Conservation (phyloP, 2,113 vertebrate genomes). For the Todiramphus chloris region DNA sequence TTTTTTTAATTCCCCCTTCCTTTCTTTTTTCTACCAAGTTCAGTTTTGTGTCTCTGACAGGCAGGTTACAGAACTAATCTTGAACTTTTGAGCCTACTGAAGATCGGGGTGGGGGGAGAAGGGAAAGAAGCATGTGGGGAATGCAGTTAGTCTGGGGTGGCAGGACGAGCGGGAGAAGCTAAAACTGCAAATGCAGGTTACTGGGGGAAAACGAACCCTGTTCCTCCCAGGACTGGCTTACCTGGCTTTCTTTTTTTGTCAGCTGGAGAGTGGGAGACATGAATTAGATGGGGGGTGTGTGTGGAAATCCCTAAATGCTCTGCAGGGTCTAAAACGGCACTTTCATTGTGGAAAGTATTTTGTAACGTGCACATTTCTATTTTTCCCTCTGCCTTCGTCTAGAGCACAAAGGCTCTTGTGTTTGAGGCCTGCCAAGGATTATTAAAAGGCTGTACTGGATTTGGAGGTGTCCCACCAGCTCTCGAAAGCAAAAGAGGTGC, state of each 20-base stretch:
- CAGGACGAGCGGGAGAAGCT: neutral
- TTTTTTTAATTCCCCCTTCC: rapidly evolving
- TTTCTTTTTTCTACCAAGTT: neutral
- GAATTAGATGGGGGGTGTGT: neutral
- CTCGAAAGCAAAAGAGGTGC: rapidly evolving
- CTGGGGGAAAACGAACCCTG: rapidly evolving
- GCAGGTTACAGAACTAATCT: conserved; percentile 58
- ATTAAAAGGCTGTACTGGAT: neutral
- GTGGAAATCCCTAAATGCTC: neutral
- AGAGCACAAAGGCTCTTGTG: neutral
- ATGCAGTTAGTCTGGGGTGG: neutral
- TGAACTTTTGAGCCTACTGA: neutral
- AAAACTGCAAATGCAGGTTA: neutral
- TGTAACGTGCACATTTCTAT: neutral
- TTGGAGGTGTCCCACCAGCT: rapidly evolving
- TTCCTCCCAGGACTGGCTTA: neutral
- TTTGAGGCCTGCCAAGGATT: neutral
- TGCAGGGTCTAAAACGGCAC: neutral
- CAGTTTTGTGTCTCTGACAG: conserved; percentile 25
- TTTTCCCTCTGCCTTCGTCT: neutral
- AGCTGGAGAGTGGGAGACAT: neutral
- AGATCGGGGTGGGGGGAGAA: neutral
- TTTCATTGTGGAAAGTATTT: neutral
- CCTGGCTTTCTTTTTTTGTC: neutral
- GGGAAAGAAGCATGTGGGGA: neutral